Conservation (phyloP, 1,140 invertebrate genomes). For the Lordiphosa collinella region DNA sequence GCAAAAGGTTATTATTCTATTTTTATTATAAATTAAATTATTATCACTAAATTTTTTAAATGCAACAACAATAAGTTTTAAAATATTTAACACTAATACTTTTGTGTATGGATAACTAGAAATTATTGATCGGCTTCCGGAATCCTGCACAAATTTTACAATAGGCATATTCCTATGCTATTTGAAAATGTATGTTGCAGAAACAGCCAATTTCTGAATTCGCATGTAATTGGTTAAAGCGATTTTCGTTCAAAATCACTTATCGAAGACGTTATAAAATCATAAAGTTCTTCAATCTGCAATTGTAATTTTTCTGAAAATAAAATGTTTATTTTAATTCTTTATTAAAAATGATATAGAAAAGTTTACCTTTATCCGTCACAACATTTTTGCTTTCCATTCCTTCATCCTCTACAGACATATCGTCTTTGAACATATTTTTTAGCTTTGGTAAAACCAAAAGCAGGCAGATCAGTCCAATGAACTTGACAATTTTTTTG, state of each 20-base stretch:
- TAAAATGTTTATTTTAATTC: not conserved
- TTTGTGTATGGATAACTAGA: slow-evolving; percentile 1
- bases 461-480: slow-evolving; percentile 86
- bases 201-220: not conserved
- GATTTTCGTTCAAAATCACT: slow-evolving; percentile 36
- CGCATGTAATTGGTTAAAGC: not conserved
- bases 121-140: not conserved
- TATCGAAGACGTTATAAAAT: slow-evolving; percentile 55
- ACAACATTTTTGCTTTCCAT: slow-evolving; percentile 53
- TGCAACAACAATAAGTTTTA: no score
- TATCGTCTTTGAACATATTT: slow-evolving; percentile 58
- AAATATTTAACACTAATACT: slow-evolving; percentile 5
- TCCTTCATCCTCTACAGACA: slow-evolving; percentile 41
- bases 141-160: not conserved
- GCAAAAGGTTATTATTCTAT: no score
- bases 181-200: not conserved
- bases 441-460: slow-evolving; percentile 87
- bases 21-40: no score
- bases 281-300: slow-evolving; percentile 58
- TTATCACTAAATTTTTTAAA: no score
- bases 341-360: not conserved
- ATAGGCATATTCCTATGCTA: not conserved
- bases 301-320: slow-evolving; percentile 59
- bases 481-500: slow-evolving; percentile 88
- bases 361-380: slow-evolving; percentile 56